These are phyloP conservation scores for Ovis canadensis DNA, from an alignment of 2,113 vertebrate genomes.

Conservation along the genomic window DNA sequence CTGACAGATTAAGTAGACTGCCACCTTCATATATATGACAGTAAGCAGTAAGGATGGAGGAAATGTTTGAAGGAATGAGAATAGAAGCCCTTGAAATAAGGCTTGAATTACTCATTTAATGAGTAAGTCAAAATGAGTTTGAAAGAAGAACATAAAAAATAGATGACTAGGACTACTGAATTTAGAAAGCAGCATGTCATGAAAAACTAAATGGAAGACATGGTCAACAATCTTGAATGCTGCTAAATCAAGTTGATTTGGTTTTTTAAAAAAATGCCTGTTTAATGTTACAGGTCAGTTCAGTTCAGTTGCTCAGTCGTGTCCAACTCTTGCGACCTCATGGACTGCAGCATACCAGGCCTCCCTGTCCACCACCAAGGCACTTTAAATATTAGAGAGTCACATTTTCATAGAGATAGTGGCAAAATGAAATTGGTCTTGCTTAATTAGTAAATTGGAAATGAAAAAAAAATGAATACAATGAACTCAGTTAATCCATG, in stretches of 20 bases:
- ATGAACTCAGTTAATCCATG: background rate
- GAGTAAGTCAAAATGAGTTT: background rate
- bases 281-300: background rate
- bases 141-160: background rate
- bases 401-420: background rate
- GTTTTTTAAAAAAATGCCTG: background rate
- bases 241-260: background rate
- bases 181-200: background rate
- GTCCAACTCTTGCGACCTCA: background rate
- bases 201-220: background rate
- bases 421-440: background rate
- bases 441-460: background rate
- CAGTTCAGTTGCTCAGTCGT: background rate
- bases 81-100: background rate
- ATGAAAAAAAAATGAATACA: background rate
- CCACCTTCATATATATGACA: background rate
- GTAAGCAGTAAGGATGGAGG: background rate
- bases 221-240: background rate
- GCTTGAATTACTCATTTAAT: background rate
- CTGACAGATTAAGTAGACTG: background rate
- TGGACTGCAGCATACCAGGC: background rate
- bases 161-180: background rate
- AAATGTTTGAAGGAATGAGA: background rate
- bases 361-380: background rate
- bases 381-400: background rate